A percentile compares a stretch with the other conserved stretches of the same genome.
phyloP scores from a whole-genome alignment of 2,888 invertebrate species.

The Trimorus sp. region DNA sequence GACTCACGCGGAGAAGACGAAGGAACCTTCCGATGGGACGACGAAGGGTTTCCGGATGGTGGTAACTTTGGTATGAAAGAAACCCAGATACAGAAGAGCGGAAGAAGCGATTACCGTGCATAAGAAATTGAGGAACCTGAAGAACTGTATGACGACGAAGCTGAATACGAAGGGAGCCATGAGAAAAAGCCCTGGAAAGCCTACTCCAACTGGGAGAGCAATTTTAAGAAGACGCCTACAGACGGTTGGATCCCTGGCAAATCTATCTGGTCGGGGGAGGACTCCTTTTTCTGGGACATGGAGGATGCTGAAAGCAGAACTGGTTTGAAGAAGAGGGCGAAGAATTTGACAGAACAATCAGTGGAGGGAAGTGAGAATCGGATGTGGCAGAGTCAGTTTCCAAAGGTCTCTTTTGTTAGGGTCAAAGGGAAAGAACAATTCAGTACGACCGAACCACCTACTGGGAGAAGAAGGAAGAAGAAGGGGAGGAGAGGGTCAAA shows the following conservation, averaged over 20 bases:
- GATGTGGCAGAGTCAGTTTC: no score
- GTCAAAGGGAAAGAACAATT: no score
- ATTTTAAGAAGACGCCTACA: slow-evolving; percentile 24
- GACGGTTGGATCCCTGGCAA: slow-evolving; percentile 17
- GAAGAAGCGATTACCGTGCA: slow-evolving; percentile 1
- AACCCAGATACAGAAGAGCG: slow-evolving; percentile 43
- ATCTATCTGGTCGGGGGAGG: slow-evolving; percentile 50
- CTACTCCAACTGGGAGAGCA: slow-evolving; percentile 59
- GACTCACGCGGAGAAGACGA: neutral
- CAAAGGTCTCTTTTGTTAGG: no score
- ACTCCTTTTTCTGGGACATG: slow-evolving; percentile 60
- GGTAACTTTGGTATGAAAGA: slow-evolving; percentile 62
- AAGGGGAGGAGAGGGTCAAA: no score
- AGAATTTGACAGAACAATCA: slow-evolving; percentile 1
- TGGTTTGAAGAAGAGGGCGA: neutral
- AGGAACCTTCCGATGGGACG: neutral
- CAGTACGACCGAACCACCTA: no score
- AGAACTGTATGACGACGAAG: slow-evolving; percentile 1
- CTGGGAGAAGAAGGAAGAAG: no score
- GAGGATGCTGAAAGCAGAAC: slow-evolving; percentile 35
- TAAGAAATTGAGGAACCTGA: slow-evolving; percentile 18
- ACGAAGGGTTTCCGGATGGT: slow-evolving; percentile 5
- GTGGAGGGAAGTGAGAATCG: no score
- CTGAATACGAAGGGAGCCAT: slow-evolving; percentile 76
- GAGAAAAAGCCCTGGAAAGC: slow-evolving; percentile 79